phyloP scores from a whole-genome alignment of 2,888 invertebrate genomes.

The Saturnia japonica region DNA sequence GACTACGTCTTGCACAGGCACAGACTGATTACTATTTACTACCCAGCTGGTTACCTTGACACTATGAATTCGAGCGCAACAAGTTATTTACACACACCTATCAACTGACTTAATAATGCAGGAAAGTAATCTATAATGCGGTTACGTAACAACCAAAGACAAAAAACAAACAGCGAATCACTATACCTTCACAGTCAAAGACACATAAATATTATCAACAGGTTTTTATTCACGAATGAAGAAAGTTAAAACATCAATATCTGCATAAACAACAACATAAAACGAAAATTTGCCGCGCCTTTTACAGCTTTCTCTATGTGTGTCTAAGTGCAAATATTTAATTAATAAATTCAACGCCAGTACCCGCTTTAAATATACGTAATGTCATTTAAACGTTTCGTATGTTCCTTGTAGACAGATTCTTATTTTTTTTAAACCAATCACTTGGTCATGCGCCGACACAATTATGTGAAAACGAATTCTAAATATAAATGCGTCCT shows the following conservation, averaged over 20 bases:
- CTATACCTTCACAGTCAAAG: not conserved
- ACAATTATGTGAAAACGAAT: slow-evolving; percentile 39
- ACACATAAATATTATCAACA: slow-evolving; percentile 3
- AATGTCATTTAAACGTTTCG: not conserved
- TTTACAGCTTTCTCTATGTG: slow-evolving; percentile 63
- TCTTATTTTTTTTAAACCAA: slow-evolving; percentile 9
- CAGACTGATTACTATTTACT: slow-evolving; percentile 53
- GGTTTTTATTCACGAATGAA: slow-evolving; percentile 38
- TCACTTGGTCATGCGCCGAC: slow-evolving; percentile 23
- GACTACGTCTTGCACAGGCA: slow-evolving; percentile 47
- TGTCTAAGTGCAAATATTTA: slow-evolving; percentile 43
- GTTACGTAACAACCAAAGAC: slow-evolving; percentile 1
- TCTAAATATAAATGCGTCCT: slow-evolving; percentile 52
- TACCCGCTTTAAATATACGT: slow-evolving; percentile 27
- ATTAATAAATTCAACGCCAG: slow-evolving; percentile 32
- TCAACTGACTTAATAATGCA: slow-evolving; percentile 1
- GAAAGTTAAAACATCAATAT: slow-evolving; percentile 52
- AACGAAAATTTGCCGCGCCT: slow-evolving; percentile 50
- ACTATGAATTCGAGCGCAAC: slow-evolving; percentile 49
- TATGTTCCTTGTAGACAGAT: not conserved
- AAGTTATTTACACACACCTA: slow-evolving; percentile 24
- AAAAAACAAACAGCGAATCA: not conserved
- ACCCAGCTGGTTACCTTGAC: slow-evolving; percentile 66
- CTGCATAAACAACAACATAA: slow-evolving; percentile 53
- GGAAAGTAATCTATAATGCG: slow-evolving; percentile 3